Conservation (phyloP, 2,797 vertebrate genomes). For the Iguana delicatissima region DNA sequence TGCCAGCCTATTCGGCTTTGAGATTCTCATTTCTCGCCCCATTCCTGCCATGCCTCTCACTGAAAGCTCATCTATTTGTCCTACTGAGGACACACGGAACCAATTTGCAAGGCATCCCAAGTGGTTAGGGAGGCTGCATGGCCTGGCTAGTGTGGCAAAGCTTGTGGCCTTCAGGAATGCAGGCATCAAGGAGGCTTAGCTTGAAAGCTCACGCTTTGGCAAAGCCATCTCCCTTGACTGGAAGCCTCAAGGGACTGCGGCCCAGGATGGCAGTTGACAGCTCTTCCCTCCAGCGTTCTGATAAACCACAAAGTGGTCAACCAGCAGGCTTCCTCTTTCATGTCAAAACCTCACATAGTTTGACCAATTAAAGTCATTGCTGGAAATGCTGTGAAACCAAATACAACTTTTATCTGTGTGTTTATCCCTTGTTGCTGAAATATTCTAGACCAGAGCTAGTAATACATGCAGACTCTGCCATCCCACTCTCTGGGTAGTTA, state of each 20-base stretch:
- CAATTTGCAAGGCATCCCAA: background rate
- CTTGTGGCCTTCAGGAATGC: background rate
- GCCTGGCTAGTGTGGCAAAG: background rate
- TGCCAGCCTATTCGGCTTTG: background rate
- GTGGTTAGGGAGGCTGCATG: background rate
- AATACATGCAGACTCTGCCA: background rate
- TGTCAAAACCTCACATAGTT: conserved; percentile 73
- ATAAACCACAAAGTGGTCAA: conserved; percentile 5
- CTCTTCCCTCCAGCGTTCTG: conserved; percentile 15
- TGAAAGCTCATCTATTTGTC: background rate
- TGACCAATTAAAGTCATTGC: conserved; percentile 78
- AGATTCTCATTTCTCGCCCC: no score
- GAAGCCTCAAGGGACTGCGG: conserved; percentile 11
- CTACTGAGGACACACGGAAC: background rate
- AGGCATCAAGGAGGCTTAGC: background rate
- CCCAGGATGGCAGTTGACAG: background rate
- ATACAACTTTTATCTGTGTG: conserved; percentile 47
- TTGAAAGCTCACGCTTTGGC: conserved; percentile 26
- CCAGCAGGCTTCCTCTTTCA: conserved; percentile 48
- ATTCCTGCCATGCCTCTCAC: background rate
- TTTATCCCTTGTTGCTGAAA: background rate
- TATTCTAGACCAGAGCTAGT: background rate
- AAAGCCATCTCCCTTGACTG: conserved; percentile 34
- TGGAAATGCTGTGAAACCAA: conserved; percentile 61
- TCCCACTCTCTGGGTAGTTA: background rate